Percentiles rank a stretch among this genome's conserved stretches.
These are phyloP conservation scores for Acomys russatus DNA, from an alignment of 2,797 vertebrate species.

Conservation along the genomic window DNA sequence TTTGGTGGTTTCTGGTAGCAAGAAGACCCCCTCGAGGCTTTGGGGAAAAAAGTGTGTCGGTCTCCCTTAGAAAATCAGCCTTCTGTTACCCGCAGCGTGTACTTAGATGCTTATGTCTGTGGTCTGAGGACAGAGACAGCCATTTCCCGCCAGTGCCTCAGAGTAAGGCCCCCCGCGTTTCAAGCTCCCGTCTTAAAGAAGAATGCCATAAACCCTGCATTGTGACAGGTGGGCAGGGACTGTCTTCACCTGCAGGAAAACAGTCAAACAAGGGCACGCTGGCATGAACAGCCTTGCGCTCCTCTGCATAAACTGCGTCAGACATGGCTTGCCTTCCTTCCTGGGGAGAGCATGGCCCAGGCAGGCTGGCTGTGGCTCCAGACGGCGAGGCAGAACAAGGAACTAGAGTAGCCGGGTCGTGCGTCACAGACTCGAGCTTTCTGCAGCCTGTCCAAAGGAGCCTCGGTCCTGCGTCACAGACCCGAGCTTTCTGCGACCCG, in stretches of 20 bases:
- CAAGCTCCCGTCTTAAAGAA: not conserved
- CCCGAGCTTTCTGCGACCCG: not conserved
- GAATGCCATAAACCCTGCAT: not conserved
- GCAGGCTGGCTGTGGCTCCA: not conserved
- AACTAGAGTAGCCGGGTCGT: not conserved
- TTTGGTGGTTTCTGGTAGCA: not conserved
- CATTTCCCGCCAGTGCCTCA: not conserved
- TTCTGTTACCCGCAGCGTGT: not conserved
- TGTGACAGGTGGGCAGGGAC: not conserved
- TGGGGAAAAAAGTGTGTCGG: not conserved
- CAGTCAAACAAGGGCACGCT: not conserved
- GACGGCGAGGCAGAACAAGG: not conserved
- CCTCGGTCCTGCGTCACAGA: not conserved
- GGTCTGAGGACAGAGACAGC: not conserved
- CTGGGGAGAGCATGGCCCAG: not conserved
- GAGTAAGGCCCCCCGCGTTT: not conserved
- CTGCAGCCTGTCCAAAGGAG: not conserved
- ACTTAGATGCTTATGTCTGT: not conserved
- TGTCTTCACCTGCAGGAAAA: not conserved
- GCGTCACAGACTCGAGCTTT: not conserved
- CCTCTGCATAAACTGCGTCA: not conserved
- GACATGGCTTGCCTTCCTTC: not conserved
- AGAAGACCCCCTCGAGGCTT: not conserved
- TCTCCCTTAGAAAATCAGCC: constrained; percentile 55
- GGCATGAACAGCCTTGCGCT: not conserved